Conservation (phyloP, 1,140 invertebrate genomes). For the Drosophila sp. region DNA sequence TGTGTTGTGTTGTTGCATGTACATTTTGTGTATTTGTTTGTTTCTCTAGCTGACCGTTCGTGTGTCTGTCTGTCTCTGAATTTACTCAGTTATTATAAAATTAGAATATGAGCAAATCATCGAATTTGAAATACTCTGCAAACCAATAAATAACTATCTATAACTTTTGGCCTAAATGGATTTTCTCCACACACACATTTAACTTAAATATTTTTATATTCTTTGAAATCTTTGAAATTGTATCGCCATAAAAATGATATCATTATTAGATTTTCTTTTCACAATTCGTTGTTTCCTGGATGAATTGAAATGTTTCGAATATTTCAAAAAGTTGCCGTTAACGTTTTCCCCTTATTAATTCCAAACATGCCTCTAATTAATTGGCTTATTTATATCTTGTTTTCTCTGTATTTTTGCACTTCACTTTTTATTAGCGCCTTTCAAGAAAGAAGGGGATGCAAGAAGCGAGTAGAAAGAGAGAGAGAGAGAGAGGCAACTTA, state of each 20-base stretch:
- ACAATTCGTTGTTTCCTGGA: no score
- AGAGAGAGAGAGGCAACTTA: constrained; percentile 13
- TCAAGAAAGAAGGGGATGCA: constrained; percentile 19
- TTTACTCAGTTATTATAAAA: constrained; percentile 6
- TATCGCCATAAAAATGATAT: no score
- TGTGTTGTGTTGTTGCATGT: constrained; percentile 11
- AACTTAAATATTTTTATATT: no score
- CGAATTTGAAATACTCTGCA: constrained; percentile 6
- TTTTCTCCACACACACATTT: no score
- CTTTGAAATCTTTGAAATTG: no score
- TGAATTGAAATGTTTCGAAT: not conserved
- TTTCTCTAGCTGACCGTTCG: constrained; percentile 6
- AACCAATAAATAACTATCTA: no score
- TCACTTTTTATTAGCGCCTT: constrained; percentile 27
- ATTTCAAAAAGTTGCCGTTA: constrained; percentile 7
- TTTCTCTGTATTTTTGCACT: constrained; percentile 34
- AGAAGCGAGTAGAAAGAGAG: constrained; percentile 5
- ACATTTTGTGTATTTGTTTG: constrained; percentile 25
- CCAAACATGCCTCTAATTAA: constrained; percentile 48
- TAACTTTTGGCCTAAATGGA: no score
- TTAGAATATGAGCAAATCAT: not conserved
- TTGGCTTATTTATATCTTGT: constrained; percentile 52
- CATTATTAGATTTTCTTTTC: no score
- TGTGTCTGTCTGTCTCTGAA: not conserved
- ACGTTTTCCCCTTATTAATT: constrained; percentile 19